Evolutionary conservation across 92 coral and sea anemone species (phyloP).

Genomic region (Palythoa grandiflora): DNA sequence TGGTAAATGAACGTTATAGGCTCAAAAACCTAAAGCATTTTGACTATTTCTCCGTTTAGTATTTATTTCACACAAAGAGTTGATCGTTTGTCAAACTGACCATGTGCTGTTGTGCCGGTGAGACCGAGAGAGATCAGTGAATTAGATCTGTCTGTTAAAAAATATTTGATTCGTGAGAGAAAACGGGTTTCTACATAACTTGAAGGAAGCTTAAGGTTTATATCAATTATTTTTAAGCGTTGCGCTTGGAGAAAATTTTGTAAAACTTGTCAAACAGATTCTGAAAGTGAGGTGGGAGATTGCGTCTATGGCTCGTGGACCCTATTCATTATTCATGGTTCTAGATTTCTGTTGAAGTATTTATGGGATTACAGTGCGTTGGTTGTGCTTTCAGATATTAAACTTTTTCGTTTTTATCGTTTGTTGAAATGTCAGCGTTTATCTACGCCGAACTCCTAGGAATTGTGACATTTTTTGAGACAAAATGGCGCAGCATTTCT

Average conservation of each 20-base stretch:
- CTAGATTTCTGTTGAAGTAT: not conserved
- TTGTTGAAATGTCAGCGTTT: not conserved
- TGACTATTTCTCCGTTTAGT: not conserved
- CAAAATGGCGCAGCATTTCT: slow-evolving; percentile 26
- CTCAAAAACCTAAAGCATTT: not conserved
- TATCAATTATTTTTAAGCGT: not conserved
- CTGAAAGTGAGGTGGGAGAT: slow-evolving; percentile 13
- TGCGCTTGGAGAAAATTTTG: not conserved
- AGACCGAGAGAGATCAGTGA: not conserved
- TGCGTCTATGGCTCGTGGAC: not conserved
- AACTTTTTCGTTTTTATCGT: not conserved
- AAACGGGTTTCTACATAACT: not conserved
- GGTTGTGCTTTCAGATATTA: no score
- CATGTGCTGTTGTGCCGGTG: slow-evolving; percentile 28
- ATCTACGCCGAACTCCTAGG: no score
- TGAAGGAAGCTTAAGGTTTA: not conserved
- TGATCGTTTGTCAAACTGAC: slow-evolving; percentile 17
- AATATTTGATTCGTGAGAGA: not conserved
- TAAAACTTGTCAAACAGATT: not conserved
- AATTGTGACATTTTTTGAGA: not conserved
- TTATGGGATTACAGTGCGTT: not conserved
- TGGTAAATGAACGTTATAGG: not conserved
- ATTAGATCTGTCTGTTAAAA: not conserved
- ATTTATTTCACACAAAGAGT: not conserved
- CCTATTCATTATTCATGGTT: not conserved